phyloP scores from a whole-genome alignment of 1,140 invertebrate species.

The Paraescarpia echinospica region DNA sequence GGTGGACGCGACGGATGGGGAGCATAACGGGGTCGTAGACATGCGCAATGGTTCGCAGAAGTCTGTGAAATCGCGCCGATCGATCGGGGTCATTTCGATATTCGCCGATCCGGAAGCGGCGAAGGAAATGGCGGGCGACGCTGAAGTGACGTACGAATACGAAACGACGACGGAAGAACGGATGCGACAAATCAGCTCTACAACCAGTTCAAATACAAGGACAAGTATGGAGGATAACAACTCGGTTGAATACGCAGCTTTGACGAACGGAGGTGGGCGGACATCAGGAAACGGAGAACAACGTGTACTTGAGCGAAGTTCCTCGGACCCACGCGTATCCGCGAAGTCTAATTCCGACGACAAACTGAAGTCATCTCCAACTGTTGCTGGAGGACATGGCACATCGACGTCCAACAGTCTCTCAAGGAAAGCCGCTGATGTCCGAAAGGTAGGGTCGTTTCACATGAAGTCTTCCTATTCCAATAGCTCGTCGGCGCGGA shows the following conservation, averaged over 20 bases:
- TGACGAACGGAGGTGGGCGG: not conserved
- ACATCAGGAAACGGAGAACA: not conserved
- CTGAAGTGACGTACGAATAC: not conserved
- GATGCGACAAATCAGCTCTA: not conserved
- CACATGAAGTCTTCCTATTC: not conserved
- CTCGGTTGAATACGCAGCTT: not conserved
- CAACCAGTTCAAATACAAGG: not conserved
- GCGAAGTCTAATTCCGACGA: too few relatives aligned
- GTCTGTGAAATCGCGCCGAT: not conserved
- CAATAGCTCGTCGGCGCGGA: not conserved
- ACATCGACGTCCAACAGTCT: not conserved
- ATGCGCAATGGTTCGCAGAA: not conserved
- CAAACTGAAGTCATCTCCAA: too few relatives aligned
- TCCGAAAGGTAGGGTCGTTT: not conserved
- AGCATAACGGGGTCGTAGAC: not conserved
- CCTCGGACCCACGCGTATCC: too few relatives aligned
- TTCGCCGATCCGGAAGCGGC: not conserved
- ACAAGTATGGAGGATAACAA: not conserved
- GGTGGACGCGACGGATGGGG: not conserved
- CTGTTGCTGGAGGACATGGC: not conserved
- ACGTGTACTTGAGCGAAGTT: not conserved
- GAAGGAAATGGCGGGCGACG: not conserved
- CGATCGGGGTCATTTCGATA: not conserved
- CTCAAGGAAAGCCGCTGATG: not conserved
- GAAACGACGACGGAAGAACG: not conserved